Percentiles rank a stretch among this genome's conserved stretches.
Evolutionary conservation across 2,888 invertebrate species (phyloP).

Genomic region (Pammene fasciana): DNA sequence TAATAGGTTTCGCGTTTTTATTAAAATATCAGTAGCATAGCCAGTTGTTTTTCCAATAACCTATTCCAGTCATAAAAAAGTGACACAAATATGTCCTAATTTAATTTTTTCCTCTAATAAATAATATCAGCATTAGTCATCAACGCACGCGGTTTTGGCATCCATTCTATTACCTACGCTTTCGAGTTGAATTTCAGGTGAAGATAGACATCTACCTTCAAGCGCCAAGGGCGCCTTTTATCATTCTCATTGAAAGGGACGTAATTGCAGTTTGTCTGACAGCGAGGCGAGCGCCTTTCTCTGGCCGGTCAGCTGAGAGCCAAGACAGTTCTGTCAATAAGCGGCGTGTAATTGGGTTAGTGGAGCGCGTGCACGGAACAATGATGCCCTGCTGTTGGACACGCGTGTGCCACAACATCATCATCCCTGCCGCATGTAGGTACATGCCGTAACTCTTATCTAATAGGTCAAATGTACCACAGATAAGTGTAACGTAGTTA

Average conservation of each 20-base stretch:
- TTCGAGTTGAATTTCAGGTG: slow-evolving; percentile 33
- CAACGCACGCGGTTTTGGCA: slow-evolving; percentile 31
- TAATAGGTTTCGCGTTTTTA: neutral
- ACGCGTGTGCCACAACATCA: slow-evolving; percentile 51
- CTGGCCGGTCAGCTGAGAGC: slow-evolving; percentile 65
- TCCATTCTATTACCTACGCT: slow-evolving; percentile 33
- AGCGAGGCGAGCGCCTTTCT: slow-evolving; percentile 57
- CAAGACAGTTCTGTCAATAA: slow-evolving; percentile 80
- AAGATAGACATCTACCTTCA: slow-evolving; percentile 31
- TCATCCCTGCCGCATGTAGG: slow-evolving; percentile 40
- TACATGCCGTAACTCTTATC: slow-evolving; percentile 47
- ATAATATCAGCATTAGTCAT: slow-evolving; percentile 33
- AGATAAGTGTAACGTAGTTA: slow-evolving; percentile 23
- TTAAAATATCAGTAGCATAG: neutral
- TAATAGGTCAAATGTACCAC: slow-evolving; percentile 47
- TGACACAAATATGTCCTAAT: neutral
- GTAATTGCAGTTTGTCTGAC: slow-evolving; percentile 25
- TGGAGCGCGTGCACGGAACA: slow-evolving; percentile 73
- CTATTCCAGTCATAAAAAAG: neutral
- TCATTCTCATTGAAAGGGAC: slow-evolving; percentile 19
- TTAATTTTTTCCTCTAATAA: slow-evolving; percentile 10
- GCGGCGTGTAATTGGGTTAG: slow-evolving; percentile 77
- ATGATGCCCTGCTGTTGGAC: slow-evolving; percentile 56
- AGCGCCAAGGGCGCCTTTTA: slow-evolving; percentile 33
- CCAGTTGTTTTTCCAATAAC: neutral